Percentiles rank a stretch among this genome's conserved stretches.
Conservation (phyloP, 2,888 invertebrate species). For the Drosophila gaucha region DNA sequence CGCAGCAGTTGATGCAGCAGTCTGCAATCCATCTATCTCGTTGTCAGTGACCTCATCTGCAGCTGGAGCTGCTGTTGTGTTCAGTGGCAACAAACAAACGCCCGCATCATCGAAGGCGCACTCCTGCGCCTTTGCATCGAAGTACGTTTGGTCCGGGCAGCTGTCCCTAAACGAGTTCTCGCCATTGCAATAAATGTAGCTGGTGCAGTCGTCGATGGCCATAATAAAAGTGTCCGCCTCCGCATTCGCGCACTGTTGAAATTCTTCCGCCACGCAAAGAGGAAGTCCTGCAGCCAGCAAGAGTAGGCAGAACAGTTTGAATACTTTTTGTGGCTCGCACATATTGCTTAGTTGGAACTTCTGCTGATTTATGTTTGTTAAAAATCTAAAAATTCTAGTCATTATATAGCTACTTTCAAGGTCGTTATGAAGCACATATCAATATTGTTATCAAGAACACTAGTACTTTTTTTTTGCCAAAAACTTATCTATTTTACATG, state of each 20-base stretch:
- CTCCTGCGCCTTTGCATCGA: constrained; percentile 60
- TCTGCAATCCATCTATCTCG: background rate
- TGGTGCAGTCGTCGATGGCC: constrained; percentile 62
- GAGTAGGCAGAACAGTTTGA: constrained; percentile 33
- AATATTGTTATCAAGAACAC: constrained; percentile 36
- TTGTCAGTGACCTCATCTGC: background rate
- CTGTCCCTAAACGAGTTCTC: constrained; percentile 65
- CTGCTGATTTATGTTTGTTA: constrained; percentile 4
- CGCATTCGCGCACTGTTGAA: constrained; percentile 60
- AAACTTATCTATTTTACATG: constrained; percentile 22
- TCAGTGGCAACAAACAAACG: constrained; percentile 42
- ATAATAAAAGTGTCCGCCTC: constrained; percentile 59
- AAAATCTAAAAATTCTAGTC: background rate
- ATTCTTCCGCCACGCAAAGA: constrained; percentile 37
- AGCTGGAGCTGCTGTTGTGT: constrained; percentile 4
- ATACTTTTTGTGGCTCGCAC: constrained; percentile 7
- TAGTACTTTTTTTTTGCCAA: constrained; percentile 23
- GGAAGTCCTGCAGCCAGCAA: constrained; percentile 19
- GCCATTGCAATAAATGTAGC: constrained; percentile 75
- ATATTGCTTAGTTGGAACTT: constrained; percentile 7
- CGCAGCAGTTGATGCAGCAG: constrained; percentile 1
- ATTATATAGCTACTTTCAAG: constrained; percentile 41
- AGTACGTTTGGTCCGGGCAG: constrained; percentile 72
- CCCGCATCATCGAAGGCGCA: constrained; percentile 69
- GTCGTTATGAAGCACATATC: constrained; percentile 32